These are phyloP conservation scores for Drosophila auraria DNA, from an alignment of 1,140 invertebrate species.

Conservation along the genomic window DNA sequence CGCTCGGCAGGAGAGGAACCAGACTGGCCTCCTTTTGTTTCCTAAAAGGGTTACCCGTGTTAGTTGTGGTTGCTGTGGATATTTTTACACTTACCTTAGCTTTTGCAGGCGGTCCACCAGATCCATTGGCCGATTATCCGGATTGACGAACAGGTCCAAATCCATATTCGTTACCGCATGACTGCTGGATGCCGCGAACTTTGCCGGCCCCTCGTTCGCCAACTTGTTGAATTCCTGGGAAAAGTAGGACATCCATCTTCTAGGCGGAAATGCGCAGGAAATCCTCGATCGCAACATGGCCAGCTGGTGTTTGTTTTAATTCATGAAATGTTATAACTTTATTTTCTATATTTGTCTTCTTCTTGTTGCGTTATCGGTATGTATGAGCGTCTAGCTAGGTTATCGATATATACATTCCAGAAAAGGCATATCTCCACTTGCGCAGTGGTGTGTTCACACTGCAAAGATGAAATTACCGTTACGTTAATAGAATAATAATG, in stretches of 20 bases:
- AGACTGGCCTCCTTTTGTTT: slow-evolving; percentile 57
- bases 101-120: slow-evolving; percentile 55
- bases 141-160: slow-evolving; percentile 61
- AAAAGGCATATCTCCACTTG: not conserved
- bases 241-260: slow-evolving; percentile 64
- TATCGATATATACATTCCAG: not conserved
- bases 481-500: not conserved
- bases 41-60: slow-evolving; percentile 8
- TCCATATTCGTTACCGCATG: slow-evolving; percentile 36
- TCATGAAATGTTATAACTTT: slow-evolving; percentile 41
- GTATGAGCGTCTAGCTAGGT: not conserved
- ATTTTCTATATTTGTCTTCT: not conserved
- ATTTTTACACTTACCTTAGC: slow-evolving; percentile 34
- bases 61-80: not conserved
- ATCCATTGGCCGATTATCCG: slow-evolving; percentile 59
- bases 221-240: slow-evolving; percentile 63
- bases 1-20: slow-evolving; percentile 57
- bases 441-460: not conserved
- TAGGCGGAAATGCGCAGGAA: slow-evolving; percentile 15
- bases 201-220: slow-evolving; percentile 42
- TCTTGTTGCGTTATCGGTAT: not conserved
- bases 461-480: not conserved
- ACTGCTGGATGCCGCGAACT: slow-evolving; percentile 2
- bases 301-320: slow-evolving; percentile 20
- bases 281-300: slow-evolving; percentile 53